A percentile compares a stretch with the other conserved stretches of the same genome.
Evolutionary conservation across 2,113 vertebrate species (phyloP).

Genomic region (Uropsilus gracilis): DNA sequence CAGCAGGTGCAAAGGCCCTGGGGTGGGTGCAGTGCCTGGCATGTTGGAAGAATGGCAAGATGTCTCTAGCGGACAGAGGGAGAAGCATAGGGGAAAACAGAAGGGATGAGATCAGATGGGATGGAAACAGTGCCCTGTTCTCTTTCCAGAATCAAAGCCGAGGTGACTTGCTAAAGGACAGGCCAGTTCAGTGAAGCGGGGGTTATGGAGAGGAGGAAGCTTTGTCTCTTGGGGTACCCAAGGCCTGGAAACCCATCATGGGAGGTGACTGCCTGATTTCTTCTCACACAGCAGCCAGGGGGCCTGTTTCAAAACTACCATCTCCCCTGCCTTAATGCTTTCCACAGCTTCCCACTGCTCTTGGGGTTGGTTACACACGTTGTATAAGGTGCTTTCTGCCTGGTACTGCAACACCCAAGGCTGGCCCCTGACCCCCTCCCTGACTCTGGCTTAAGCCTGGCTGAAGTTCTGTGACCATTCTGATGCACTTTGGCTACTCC

Average conservation of each 20-base stretch:
- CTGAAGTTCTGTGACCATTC: neutral
- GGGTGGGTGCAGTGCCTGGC: neutral
- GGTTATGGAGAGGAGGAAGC: neutral
- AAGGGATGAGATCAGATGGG: neutral
- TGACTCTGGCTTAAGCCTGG: neutral
- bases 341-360: neutral
- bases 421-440: no score
- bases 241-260: neutral
- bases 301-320: neutral
- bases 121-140: neutral
- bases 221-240: neutral
- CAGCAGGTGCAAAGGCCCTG: conserved; percentile 49
- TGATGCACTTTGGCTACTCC: neutral
- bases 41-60: neutral
- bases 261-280: neutral
- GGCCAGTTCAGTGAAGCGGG: neutral
- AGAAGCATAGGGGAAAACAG: neutral
- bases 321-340: no score
- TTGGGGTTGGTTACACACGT: neutral
- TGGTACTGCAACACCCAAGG: neutral
- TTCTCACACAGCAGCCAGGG: neutral
- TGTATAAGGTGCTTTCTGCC: neutral
- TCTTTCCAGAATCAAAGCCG: neutral
- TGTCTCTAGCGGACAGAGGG: neutral
- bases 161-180: neutral